Evolutionary conservation across 2,113 vertebrate species (phyloP), one percentile per base, ranked within the genome.

Genomic region (Microtus richardsoni): DNA sequence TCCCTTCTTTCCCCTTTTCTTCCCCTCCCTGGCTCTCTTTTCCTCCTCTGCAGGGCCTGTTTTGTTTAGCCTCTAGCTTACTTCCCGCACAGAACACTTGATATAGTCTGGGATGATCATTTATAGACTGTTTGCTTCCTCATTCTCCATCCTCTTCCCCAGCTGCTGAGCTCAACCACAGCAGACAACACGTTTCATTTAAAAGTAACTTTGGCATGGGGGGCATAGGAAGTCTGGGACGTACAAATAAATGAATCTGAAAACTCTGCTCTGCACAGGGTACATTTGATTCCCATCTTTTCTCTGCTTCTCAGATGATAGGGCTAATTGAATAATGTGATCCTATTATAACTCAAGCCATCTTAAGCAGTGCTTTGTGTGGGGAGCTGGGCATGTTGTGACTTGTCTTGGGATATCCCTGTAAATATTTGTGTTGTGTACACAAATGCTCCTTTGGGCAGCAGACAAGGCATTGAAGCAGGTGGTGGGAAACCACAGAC

Each of bases 371-470:
- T 49, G 47, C 60, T 93, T 64, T 83, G 92, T 95, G 62, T 92
- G 74, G 68, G 83, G 80, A 54, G 26, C 7, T 58, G 41, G 39
- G 52, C 28, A 3, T 88, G 92, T 60, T 75, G 58, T 75, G 54
- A 91, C 95, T 78, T 3, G 77, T 86, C 93, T 91, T 94, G 39
- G 52, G 52, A 82, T 77, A 26, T 44, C 68, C 94, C 14, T 89
- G 74, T 84, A 26, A n/a, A 79, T 91, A n/a, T 68, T 62, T 78
- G 74, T 70, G 13, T 54, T 87, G 33, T 89, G 17, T 58, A 12
- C 30, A 54, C 92, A 89, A 70, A 75, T 41, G 19, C 58, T 58
- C 19, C 44, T 49, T 91, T 30, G 68, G 78, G 7, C 39, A 16
- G 49, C 70, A 9, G 44, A 26, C n/a, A 60, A 71, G 36, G 73